phyloP scores from a whole-genome alignment of 2,113 vertebrate species.

The Psittacula cyanocephala region DNA sequence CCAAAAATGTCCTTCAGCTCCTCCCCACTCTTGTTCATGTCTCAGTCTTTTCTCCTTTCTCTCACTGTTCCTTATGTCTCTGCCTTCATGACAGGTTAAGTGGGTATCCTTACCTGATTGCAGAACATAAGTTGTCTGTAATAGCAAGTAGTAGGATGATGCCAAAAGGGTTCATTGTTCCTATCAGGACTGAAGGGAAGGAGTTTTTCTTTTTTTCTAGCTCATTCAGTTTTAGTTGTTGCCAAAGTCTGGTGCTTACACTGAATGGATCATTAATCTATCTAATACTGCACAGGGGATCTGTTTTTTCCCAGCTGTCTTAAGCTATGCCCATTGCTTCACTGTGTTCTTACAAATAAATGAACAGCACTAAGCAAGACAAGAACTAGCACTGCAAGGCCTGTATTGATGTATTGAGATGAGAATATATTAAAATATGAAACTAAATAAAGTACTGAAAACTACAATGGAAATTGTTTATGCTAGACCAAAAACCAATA shows the following conservation, averaged over 20 bases:
- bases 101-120: not conserved
- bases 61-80: not conserved
- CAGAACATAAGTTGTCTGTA: not conserved
- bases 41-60: not conserved
- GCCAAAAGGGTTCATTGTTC: not conserved
- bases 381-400: not conserved
- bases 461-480: not conserved
- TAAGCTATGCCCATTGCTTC: not conserved
- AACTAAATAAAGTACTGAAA: not conserved
- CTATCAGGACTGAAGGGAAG: not conserved
- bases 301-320: slow-evolving; percentile 4
- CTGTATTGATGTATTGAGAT: not conserved
- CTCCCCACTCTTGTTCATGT: not conserved
- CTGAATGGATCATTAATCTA: not conserved
- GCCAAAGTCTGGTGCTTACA: not conserved
- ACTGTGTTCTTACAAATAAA: not conserved
- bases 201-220: not conserved
- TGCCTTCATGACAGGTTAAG: not conserved
- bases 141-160: not conserved
- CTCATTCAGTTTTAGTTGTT: not conserved
- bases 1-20: not conserved
- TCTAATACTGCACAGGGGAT: not conserved
- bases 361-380: not conserved
- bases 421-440: not conserved
- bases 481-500: not conserved